A percentile compares a stretch with the other conserved stretches of the same genome.
These are phyloP conservation scores for Alces alces DNA, from an alignment of 2,113 vertebrate genomes.

Conservation along the genomic window DNA sequence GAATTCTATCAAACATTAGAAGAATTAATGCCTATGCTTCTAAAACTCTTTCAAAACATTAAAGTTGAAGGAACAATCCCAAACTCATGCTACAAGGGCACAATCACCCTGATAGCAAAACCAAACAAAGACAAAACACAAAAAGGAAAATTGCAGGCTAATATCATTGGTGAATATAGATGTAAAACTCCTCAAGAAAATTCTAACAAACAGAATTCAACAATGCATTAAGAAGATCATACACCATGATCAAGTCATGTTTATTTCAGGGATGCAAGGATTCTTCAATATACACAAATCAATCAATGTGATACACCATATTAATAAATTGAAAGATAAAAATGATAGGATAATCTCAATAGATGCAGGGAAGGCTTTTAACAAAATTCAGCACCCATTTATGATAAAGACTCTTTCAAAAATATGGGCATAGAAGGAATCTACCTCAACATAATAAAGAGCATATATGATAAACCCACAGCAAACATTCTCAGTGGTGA, in stretches of 20 bases:
- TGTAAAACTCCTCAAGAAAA: not conserved
- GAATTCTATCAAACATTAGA: not conserved
- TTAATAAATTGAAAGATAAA: not conserved
- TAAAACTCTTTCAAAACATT: not conserved
- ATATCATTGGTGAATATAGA: not conserved
- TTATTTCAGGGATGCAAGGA: not conserved
- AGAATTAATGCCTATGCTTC: accelerated
- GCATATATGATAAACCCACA: not conserved
- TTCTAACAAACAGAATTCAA: not conserved
- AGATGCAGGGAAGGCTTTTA: not conserved
- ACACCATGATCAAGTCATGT: not conserved
- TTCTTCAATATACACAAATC: not conserved
- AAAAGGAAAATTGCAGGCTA: not conserved
- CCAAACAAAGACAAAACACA: not conserved
- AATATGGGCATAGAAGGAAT: not conserved
- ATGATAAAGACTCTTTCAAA: not conserved
- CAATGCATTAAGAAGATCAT: not conserved
- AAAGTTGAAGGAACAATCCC: not conserved
- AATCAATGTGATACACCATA: not conserved
- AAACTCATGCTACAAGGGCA: not conserved
- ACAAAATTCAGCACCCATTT: not conserved
- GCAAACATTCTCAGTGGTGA: not conserved
- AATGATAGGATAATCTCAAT: not conserved
- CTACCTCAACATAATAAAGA: not conserved
- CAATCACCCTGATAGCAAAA: not conserved